These are phyloP conservation scores for Perodicticus potto DNA, from an alignment of 2,797 vertebrate species.

Conservation along the genomic window DNA sequence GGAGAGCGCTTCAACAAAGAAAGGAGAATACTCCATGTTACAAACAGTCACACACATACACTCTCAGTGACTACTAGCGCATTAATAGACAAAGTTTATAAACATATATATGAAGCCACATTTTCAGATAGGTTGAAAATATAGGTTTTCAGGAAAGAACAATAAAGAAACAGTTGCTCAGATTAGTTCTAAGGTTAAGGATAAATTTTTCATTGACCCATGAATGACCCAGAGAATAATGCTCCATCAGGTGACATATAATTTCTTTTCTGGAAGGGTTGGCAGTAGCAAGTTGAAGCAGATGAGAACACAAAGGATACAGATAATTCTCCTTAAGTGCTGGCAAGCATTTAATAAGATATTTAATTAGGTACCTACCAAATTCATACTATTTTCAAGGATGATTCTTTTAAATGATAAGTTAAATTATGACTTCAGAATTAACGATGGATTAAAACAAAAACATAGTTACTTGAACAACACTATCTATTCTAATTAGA, in stretches of 20 bases:
- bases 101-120: slow-evolving; percentile 64
- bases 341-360: slow-evolving; percentile 10
- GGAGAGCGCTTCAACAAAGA: slow-evolving; percentile 96
- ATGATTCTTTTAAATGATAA: slow-evolving; percentile 20
- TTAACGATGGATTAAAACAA: slow-evolving; percentile 7
- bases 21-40: slow-evolving; percentile 90
- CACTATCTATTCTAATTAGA: background rate
- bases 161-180: slow-evolving; percentile 49
- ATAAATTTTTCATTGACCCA: background rate
- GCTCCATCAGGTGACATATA: background rate
- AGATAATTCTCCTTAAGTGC: slow-evolving; percentile 42
- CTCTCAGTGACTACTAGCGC: background rate
- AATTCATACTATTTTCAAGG: slow-evolving; percentile 43
- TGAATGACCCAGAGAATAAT: background rate
- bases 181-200: background rate
- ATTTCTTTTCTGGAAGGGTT: background rate
- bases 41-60: slow-evolving; percentile 81
- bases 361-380: slow-evolving; percentile 18
- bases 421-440: background rate
- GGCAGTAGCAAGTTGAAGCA: slow-evolving; percentile 22
- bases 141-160: slow-evolving; percentile 51
- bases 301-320: slow-evolving; percentile 50
- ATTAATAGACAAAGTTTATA: slow-evolving; percentile 70
- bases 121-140: slow-evolving; percentile 58
- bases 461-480: background rate